Base-by-base conservation (phyloP, 1,140 invertebrate genomes). In the Drosophila sturtevanti region DNA sequence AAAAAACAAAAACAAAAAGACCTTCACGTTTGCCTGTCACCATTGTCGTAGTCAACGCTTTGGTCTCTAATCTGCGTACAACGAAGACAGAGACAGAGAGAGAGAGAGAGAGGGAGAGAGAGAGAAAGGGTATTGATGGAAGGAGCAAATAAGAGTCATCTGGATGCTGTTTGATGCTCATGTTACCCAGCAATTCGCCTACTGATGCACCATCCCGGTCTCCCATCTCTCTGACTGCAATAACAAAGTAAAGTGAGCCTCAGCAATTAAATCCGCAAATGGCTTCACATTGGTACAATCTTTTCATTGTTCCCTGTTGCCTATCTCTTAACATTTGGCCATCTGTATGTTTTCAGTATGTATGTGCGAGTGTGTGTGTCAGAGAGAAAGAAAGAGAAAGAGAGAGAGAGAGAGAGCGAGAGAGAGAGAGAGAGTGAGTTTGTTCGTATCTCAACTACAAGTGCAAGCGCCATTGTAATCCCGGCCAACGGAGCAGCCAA, bases 241-340 rank as follows among this genome's bases (percentile, higher is more conserved):
- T 59, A 52, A 69, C 56, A 72, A 68, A 72, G 70, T 66, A 71
- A 70, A 74, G 73, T 51, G 82, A 72, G 65, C 52, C 77, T 68
- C 80, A 89, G 84, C 84, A 89, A 89, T 89, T 89, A 89, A 89
- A 89, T 89, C 77, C 79, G 68, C 85, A 89, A 89, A 87, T 89
- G 84, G 79, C 77, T 84, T 84, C 77, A 51, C 77, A 84, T 80
- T 78, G 76, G 76, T 84, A 77, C 35, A 41, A 61, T 54, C 65
- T 22, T 60, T 54, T 34, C 27, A 31, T 6, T 31, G 27, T 31
- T 31, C 27, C 27, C 27, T 31, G 27, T 31, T 31, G 27, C 52
- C 41, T 65, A 21, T 75, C 41, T 72, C 56, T 56, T 18, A 37
- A 55, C 61, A 56, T 66, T 63, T 31, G 27, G 27, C 27, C 27